Evolutionary conservation across 2,797 vertebrate genomes (phyloP).

Genomic region (Bradypodion pumilum): DNA sequence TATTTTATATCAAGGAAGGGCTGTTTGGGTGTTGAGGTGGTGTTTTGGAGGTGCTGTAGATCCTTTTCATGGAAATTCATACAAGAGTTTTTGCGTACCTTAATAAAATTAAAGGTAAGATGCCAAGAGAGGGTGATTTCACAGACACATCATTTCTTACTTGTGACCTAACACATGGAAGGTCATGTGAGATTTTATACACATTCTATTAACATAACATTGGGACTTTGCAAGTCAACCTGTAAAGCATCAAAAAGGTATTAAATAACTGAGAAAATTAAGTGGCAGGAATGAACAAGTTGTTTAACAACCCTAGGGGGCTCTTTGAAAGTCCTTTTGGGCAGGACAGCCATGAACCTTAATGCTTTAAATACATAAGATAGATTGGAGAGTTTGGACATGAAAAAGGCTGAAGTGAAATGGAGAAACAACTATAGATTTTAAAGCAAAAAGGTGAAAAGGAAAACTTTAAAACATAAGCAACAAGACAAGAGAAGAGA

Average conservation of each 20-base stretch:
- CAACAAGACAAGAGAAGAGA: background rate
- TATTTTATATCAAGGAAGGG: background rate
- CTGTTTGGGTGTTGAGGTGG: background rate
- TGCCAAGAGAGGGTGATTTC: background rate
- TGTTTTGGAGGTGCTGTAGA: background rate
- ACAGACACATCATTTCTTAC: background rate
- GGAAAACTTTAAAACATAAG: background rate
- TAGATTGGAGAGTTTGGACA: background rate
- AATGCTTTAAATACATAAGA: no score
- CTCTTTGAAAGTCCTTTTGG: no score
- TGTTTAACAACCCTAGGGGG: background rate
- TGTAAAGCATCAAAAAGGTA: background rate
- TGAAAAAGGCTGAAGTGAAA: background rate
- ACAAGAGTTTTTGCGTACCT: background rate
- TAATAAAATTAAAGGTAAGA: background rate
- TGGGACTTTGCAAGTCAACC: background rate
- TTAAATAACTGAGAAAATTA: background rate
- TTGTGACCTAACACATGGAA: no score
- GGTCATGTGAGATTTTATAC: background rate
- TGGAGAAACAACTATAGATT: background rate
- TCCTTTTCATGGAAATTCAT: background rate
- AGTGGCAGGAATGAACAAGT: background rate
- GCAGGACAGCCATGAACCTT: no score
- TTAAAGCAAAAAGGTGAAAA: background rate
- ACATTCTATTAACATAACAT: background rate